Conservation (phyloP, 1,140 invertebrate genomes). For the Camponotus floridanus region DNA sequence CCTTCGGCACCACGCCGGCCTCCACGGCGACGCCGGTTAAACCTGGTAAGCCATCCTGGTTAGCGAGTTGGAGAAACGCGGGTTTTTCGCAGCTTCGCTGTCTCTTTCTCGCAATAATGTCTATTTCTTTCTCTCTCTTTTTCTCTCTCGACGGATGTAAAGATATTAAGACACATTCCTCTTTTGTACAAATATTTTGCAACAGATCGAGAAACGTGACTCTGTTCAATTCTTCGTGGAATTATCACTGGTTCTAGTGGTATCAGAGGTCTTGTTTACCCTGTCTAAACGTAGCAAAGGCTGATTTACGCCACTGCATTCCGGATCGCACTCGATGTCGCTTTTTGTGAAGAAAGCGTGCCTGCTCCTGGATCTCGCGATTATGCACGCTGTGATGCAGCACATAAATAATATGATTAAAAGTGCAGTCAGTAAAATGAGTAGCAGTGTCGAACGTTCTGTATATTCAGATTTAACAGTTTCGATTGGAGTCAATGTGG, state of each 20-base stretch:
- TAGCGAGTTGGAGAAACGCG: slow-evolving; percentile 70
- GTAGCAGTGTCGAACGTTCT: slow-evolving; percentile 61
- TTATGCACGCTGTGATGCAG: slow-evolving; percentile 74
- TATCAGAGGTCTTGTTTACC: slow-evolving; percentile 69
- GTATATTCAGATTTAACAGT: background rate
- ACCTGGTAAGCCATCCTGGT: slow-evolving; percentile 74
- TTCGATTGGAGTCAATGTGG: slow-evolving; percentile 22
- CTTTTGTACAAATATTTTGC: background rate
- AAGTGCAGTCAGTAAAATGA: slow-evolving; percentile 69
- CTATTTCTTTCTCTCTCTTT: background rate
- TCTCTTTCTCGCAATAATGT: background rate
- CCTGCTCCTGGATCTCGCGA: slow-evolving; percentile 77
- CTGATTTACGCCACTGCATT: slow-evolving; percentile 76
- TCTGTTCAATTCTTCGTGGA: slow-evolving; percentile 38
- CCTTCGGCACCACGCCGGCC: slow-evolving; percentile 78
- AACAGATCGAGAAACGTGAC: background rate
- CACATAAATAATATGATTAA: slow-evolving; percentile 78
- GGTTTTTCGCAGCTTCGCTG: background rate
- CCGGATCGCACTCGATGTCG: slow-evolving; percentile 77
- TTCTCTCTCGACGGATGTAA: background rate
- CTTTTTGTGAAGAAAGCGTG: slow-evolving; percentile 68
- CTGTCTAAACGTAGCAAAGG: slow-evolving; percentile 74
- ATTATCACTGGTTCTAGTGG: slow-evolving; percentile 47
- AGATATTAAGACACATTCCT: background rate
- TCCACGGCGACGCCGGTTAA: slow-evolving; percentile 81